Evolutionary conservation across 2,888 invertebrate species (phyloP), one percentile per base, ranked within the genome.

Genomic region (Abrostola triplasia): DNA sequence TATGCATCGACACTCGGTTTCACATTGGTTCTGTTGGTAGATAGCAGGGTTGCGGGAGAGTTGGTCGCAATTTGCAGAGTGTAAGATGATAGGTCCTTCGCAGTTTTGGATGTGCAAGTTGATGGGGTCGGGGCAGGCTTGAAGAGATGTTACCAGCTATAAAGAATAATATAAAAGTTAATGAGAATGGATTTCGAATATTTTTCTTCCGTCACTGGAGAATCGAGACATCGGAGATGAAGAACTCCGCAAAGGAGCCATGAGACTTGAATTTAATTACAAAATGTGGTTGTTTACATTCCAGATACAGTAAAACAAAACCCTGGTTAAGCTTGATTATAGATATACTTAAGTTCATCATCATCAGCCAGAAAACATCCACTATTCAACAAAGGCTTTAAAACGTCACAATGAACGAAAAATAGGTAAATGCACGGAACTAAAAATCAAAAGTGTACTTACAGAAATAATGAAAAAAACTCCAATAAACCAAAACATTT

Each of bases 81-180:
- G 73, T 9, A 70, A 36, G 13, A 79, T 82, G 11, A 90, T 86
- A 0, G 90, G 90, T 0, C 87, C 88, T 0, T 92, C 91, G 57
- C 86, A 87, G 58, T 90, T 88, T 61, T 89, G 85, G 0, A 90
- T 90, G 50, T 88, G 86, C 0, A 91, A 82, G 9, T 81, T 83
- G 0, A 87, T 63, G 0, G 82, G 79, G 8, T 88, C 85, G 0
- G 80, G 70, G 11, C 81, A 83, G 0, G 84, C 85, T 44, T 76
- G 60, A 0, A 76, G 38, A 4, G 71, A 50, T 6, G 75, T n/a
- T n/a, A n/a, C 36, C 1, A 74, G 38, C 90, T 89, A 81, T 35
- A 83, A 80, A 60, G n/a, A 44, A 44, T 65, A 68, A 59, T 53
- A 60, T 42, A n/a, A n/a, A n/a, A n/a, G 40, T 48, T 35, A 9